These are phyloP conservation scores for Zele albiditarsus DNA, from an alignment of 2,888 invertebrate species.

Conservation along the genomic window DNA sequence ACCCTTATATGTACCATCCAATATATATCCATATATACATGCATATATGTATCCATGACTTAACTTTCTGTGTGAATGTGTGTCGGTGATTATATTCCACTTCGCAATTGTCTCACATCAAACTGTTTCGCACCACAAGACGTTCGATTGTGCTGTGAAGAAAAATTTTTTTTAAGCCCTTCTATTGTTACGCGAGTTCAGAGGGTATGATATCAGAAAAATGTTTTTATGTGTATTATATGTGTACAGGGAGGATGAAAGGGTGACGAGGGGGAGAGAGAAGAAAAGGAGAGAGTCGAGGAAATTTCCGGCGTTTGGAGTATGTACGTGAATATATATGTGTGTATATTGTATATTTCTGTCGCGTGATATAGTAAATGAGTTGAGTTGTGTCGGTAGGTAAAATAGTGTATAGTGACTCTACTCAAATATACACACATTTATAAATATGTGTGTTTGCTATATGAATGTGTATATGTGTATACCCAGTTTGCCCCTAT, in stretches of 20 bases:
- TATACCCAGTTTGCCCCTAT: conserved; percentile 3
- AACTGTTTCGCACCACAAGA: conserved; percentile 21
- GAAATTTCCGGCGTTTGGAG: conserved; percentile 26
- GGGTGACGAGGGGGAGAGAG: conserved; percentile 23
- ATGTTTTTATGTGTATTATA: conserved; percentile 14
- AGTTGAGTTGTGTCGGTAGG: conserved; percentile 12
- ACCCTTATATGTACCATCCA: conserved; percentile 63
- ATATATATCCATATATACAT: conserved; percentile 24
- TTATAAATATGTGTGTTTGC: not conserved
- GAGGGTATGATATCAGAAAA: conserved; percentile 38
- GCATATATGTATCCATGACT: conserved; percentile 51
- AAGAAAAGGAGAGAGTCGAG: conserved; percentile 42
- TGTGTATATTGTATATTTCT: not conserved
- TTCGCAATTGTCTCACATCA: conserved; percentile 36
- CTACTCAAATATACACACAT: not conserved
- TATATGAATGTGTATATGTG: not conserved
- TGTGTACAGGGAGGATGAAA: conserved; percentile 17
- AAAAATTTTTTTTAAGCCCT: conserved; percentile 21
- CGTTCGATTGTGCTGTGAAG: not conserved
- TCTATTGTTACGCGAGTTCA: conserved; percentile 21
- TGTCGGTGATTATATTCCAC: conserved; percentile 41
- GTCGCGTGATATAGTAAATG: conserved; percentile 11
- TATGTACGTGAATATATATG: conserved; percentile 27
- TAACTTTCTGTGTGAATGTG: conserved; percentile 41
- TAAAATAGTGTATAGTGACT: conserved; percentile 10